Evolutionary conservation across 2,113 vertebrate species (phyloP), one percentile per base, ranked within the genome.

Genomic region (Craseonycteris thonglongyai): DNA sequence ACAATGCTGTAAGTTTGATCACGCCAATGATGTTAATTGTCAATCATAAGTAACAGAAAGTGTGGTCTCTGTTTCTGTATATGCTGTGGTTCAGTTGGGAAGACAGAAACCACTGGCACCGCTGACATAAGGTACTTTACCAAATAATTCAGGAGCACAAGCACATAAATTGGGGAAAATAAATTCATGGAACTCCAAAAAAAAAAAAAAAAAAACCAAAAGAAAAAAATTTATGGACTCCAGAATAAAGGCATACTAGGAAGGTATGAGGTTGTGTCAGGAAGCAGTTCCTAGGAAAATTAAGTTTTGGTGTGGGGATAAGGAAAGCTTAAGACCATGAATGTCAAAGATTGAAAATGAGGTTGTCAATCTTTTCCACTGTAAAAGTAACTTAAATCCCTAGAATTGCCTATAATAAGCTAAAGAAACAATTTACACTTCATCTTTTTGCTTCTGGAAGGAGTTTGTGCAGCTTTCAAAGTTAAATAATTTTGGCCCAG

Each of bases 381-480:
- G 81, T 26, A 35, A 66, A 84, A 81, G 47, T 68, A 93, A 40
- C 59, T 90, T 47, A 92, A 75, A 90, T 93, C 88, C 65, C 18
- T 75, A 49, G 61, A 94, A 95, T 94, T 76, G 94, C 95, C 72
- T 45, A 38, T 63, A 12, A 65, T 92, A 96, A 85, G 49, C 72
- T 84, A 95, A 96, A 82, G 56, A 76, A 95, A 74, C 59, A 84
- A 83, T 88, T 89, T 96, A 84, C 11, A 58, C 75, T 90, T 38
- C 15, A 16, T 88, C 66, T 94, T 45, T 56, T 63, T 61, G 74
- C 65, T 75, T 81, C 65, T 66, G 63, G 59, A 87, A 95, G 28
- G 66, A 90, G 69, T 94, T 96, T 95, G 93, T 80, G 71, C 63
- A 78, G 86, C 79, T 96, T 96, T 95, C 86, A 85, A 97, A 97